Evolutionary conservation across 2,888 invertebrate species (phyloP), one percentile per base, ranked within the genome.

Genomic region (Tachina fera): DNA sequence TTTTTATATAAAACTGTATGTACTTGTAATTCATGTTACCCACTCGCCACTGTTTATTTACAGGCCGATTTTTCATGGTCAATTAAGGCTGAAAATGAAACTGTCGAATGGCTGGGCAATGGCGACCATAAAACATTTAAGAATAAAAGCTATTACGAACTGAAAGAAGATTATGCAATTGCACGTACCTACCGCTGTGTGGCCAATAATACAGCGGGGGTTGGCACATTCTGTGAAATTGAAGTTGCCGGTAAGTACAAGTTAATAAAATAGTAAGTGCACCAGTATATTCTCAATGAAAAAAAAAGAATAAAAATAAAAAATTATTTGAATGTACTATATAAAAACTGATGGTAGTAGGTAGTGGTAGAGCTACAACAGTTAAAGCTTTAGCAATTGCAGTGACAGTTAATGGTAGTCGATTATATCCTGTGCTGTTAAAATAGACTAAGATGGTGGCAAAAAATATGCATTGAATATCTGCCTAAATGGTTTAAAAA

Each of bases 191-290:
- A 98, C 92, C 94, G 96, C 79, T 98, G 98, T 92, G 94, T 95
- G 89, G 97, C 97, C 39, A 97, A 96, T 92, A 98, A 98, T 93
- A 94, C 95, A 6, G 96, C 97, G 14, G 98, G 97, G 3, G 90
- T 91, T 83, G 95, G 95, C 19, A 90, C 94, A 60, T 93, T 95
- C 5, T 96, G 96, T 91, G 95, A 95, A 90, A 93, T 94, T 82
- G 95, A 95, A 90, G 96, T 96, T 61, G 94, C 94, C 91, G 96
- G 96, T 96, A 91, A 93, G 91, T 91, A 86, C 45, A 79, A 78
- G 60, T 61, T 43, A 51, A 61, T 78, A 61, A 61, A 61, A 51
- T 68, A n/a, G 45, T 58, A 41, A 51, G 47, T 5, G 51, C 13
- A 70, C 13, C 43, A 51, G 71, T n/a, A 63, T 31, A 63, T 31